Conservation (phyloP, 2,113 vertebrate genomes). For the Peromyscus maniculatus region DNA sequence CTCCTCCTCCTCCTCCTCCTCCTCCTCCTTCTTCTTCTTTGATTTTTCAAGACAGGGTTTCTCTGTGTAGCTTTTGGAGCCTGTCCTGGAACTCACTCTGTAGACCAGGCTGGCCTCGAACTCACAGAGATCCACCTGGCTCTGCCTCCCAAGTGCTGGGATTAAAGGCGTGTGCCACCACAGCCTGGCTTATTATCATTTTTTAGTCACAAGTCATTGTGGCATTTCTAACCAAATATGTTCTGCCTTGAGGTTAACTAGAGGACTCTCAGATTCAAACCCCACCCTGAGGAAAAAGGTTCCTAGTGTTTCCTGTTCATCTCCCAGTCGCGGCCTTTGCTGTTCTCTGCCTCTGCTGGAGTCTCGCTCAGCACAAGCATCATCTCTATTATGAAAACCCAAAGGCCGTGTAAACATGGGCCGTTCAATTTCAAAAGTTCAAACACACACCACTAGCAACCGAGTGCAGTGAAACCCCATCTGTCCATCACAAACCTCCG, state of each 20-base stretch:
- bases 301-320: rapidly evolving
- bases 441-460: not conserved
- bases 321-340: not conserved
- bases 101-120: too few species aligned
- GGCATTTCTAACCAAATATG: not conserved
- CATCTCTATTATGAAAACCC: not conserved
- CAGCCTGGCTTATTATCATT: too few species aligned
- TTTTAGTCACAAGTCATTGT: not conserved
- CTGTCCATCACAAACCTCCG: not conserved
- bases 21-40: too few species aligned
- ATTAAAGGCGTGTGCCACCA: too few species aligned
- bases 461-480: not conserved
- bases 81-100: too few species aligned
- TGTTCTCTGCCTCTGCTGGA: not conserved
- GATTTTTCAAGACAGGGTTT: too few species aligned
- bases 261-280: not conserved
- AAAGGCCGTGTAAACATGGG: not conserved
- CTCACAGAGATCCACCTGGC: too few species aligned
- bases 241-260: not conserved
- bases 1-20: too few species aligned
- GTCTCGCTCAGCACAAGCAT: not conserved
- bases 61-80: too few species aligned
- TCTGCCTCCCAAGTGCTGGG: too few species aligned
- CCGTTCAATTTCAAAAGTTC: not conserved
- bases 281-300: not conserved